A percentile compares a stretch with the other conserved stretches of the same genome.
phyloP scores from a whole-genome alignment of 2,888 invertebrate genomes.

The Caenorhabditis sp. region DNA sequence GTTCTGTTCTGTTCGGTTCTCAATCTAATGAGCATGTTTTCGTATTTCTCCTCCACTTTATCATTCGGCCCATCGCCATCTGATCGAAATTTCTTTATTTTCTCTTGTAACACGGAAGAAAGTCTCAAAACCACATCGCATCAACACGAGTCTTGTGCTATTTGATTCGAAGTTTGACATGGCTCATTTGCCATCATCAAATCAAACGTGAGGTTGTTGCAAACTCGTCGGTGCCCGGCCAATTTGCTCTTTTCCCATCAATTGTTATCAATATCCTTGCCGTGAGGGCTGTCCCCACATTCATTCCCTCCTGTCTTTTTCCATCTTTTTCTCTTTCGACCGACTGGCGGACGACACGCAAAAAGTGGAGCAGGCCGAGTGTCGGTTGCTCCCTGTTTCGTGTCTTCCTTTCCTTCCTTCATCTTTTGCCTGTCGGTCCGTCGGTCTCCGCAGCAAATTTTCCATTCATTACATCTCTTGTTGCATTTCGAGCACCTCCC shows the following conservation, averaged over 20 bases:
- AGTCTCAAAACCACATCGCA: conserved; percentile 39
- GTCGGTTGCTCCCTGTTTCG: conserved; percentile 47
- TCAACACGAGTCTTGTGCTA: conserved; percentile 44
- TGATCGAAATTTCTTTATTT: not conserved
- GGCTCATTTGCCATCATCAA: conserved; percentile 36
- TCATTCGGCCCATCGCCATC: too few species aligned
- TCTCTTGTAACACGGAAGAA: not conserved
- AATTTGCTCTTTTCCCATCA: conserved; percentile 63
- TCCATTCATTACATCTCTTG: conserved; percentile 62
- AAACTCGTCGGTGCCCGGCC: conserved; percentile 56
- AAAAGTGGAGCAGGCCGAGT: conserved; percentile 29
- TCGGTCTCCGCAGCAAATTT: conserved; percentile 47
- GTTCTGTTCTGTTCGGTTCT: conserved; percentile 28
- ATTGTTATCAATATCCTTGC: conserved; percentile 62
- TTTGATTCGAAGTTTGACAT: conserved; percentile 9
- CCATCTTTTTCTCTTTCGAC: conserved; percentile 1
- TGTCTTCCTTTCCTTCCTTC: conserved; percentile 40
- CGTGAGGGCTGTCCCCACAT: too few species aligned
- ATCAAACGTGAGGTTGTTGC: conserved; percentile 61
- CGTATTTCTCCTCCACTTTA: too few species aligned
- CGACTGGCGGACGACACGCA: conserved; percentile 25
- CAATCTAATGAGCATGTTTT: conserved; percentile 53
- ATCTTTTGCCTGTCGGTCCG: conserved; percentile 40
- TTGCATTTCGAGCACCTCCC: conserved; percentile 56
- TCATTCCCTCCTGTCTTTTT: conserved; percentile 18